Base-by-base conservation (phyloP, 2,888 invertebrate species). In the Disparrhopalites patrizii region DNA sequence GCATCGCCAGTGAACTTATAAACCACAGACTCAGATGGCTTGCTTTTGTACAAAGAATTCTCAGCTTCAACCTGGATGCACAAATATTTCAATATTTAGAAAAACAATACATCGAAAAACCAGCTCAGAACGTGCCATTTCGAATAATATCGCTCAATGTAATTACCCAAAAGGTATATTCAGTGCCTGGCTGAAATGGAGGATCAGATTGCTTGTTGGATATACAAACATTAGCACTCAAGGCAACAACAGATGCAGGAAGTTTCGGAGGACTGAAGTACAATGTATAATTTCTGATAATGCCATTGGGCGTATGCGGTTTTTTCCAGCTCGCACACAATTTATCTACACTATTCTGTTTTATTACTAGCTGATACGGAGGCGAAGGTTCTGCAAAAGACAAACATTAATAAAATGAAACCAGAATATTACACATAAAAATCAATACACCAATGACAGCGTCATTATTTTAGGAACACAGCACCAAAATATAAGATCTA, bases 151-250 rank as follows among this genome's bases (percentile, higher is more conserved):
- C n/a, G n/a, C n/a, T n/a, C n/a, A n/a, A n/a, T n/a, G n/a, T n/a
- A n/a, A n/a, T 81, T 76, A 89, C 88, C 86, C 87, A 88, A 80
- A 90, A 88, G 0, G 86, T 85, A 78, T 90, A 90, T 68, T 84
- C 85, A 15, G 78, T 77, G 18, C 84, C 83, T 15, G 85, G 80
- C 47, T 82, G 80, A 67, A 86, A 84, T 31, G 80, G 80, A 25
- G 74, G 74, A 57, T 74, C 67, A 18, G 69, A 69, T 43, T 70
- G 72, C 28, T 69, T 69, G 47, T 74, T 74, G 0, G 69, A 66
- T 30, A 74, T 69, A 20, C 69, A 67, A 8, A 72, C 13, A n/a
- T 33, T 38, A 33, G 68, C 68, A 8, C 43, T 36, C 2, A 56
- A 28, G 3, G 70, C 56, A 1, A 71, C 80, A 47, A 81, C 73